Percentiles rank a stretch among this genome's conserved stretches.
Conservation (phyloP, 2,113 vertebrate species). For the Cromileptes altivelis region DNA sequence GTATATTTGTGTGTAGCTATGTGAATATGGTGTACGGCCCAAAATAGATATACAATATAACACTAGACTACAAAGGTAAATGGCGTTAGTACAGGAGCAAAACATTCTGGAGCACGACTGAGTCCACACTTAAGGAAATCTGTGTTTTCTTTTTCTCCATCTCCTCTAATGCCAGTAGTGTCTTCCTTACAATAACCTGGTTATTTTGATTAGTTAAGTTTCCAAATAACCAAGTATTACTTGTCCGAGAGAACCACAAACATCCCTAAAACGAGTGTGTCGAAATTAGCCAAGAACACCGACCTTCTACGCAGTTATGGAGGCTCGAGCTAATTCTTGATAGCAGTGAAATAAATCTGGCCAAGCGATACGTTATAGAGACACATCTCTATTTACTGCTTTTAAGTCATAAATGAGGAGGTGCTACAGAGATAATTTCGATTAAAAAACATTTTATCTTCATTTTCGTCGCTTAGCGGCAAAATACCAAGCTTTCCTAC, state of each 20-base stretch:
- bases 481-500: neutral
- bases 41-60: neutral
- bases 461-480: neutral
- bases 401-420: neutral
- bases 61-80: neutral
- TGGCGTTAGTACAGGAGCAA: neutral
- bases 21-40: neutral
- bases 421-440: neutral
- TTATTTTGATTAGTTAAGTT: neutral
- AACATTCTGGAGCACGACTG: neutral
- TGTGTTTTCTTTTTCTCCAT: neutral
- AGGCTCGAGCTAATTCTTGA: constrained; percentile 30
- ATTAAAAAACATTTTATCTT: neutral
- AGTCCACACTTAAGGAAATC: too few relatives aligned
- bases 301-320: constrained; percentile 48
- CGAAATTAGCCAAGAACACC: neutral
- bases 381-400: rapidly evolving
- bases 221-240: neutral
- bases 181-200: neutral
- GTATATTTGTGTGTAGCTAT: neutral
- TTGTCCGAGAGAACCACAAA: neutral
- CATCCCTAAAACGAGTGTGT: neutral
- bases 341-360: neutral
- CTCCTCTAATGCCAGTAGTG: too few relatives aligned
- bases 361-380: neutral